Percentiles rank a stretch among this genome's conserved stretches.
Evolutionary conservation across 2,113 vertebrate species (phyloP).

Genomic region (Xiphophorus hellerii): DNA sequence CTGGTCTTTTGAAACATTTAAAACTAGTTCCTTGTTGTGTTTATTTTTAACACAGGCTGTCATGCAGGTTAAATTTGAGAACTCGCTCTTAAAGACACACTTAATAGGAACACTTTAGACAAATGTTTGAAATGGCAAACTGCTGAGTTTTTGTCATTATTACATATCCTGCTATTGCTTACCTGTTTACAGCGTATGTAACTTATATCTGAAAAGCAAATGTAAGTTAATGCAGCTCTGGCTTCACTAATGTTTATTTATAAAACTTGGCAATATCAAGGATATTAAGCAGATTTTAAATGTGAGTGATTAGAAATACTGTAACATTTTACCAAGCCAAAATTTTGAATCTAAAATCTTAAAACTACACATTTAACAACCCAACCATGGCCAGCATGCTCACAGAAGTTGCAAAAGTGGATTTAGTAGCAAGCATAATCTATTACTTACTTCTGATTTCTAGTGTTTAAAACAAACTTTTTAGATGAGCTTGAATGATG

Average conservation of each 20-base stretch:
- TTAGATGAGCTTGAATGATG: slow-evolving; percentile 43
- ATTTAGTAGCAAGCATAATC: not conserved
- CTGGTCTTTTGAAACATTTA: not conserved
- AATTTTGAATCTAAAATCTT: not conserved
- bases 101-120: too few relatives aligned
- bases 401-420: not conserved
- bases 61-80: not conserved
- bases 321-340: not conserved
- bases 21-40: not conserved
- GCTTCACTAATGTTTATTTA: not conserved
- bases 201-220: not conserved
- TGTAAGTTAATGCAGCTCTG: not conserved
- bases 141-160: too few relatives aligned
- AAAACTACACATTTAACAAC: not conserved
- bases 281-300: not conserved
- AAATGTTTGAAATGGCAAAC: too few relatives aligned
- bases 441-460: slow-evolving; percentile 7
- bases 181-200: not conserved
- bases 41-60: not conserved
- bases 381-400: not conserved
- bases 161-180: not conserved
- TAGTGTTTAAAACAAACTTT: slow-evolving; percentile 19
- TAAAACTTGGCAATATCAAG: not conserved
- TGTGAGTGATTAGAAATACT: not conserved
- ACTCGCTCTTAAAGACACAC: too few relatives aligned